phyloP scores from a whole-genome alignment of 1,140 invertebrate genomes.

The Branchinecta lynchi region DNA sequence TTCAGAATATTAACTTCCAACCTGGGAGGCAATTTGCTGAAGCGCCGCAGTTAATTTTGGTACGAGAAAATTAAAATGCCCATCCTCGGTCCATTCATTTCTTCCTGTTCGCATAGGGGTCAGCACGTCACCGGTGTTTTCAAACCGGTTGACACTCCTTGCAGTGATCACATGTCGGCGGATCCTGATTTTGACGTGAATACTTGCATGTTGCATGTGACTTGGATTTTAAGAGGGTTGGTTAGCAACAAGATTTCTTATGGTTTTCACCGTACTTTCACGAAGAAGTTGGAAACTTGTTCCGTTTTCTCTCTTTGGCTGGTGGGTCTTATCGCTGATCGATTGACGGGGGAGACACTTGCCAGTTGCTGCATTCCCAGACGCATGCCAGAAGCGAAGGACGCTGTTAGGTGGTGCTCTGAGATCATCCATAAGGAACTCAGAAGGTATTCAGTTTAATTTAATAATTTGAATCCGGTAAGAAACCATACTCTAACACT shows the following conservation, averaged over 20 bases:
- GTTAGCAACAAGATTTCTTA: not conserved
- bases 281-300: not conserved
- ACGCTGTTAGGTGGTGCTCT: too few species aligned
- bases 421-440: too few species aligned
- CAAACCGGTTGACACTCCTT: not conserved
- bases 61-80: not conserved
- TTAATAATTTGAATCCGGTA: too few species aligned
- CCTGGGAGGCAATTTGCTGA: not conserved
- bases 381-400: too few species aligned
- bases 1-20: not conserved
- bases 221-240: not conserved
- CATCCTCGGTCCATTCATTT: conserved; percentile 7
- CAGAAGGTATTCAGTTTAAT: too few species aligned
- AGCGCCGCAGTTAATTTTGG: not conserved
- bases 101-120: not conserved
- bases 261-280: not conserved
- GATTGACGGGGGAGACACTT: too few species aligned
- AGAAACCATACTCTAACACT: too few species aligned
- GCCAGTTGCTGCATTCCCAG: too few species aligned
- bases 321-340: too few species aligned
- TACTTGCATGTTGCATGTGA: not conserved
- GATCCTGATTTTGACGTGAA: not conserved
- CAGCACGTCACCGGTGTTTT: not conserved
- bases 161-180: not conserved
- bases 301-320: too few species aligned